A percentile compares a stretch with the other conserved stretches of the same genome.
These are phyloP conservation scores for Ambastaia sidthimunki DNA, from an alignment of 2,797 vertebrate species.

Conservation along the genomic window DNA sequence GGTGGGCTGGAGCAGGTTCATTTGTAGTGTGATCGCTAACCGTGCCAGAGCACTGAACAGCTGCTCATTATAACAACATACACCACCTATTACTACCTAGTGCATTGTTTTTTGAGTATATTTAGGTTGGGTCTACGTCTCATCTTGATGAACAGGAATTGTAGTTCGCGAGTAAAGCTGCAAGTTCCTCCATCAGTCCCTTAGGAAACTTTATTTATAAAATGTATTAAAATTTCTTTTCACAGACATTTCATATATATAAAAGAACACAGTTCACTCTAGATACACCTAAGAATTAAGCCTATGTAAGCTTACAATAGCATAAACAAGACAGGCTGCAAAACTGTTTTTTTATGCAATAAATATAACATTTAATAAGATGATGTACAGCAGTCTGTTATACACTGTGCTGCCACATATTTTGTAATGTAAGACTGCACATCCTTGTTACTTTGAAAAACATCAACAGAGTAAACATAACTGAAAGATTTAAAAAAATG, in stretches of 20 bases:
- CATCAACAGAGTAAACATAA: neutral
- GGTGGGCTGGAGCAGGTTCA: too few relatives aligned
- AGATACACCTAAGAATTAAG: neutral
- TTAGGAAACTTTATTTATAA: neutral
- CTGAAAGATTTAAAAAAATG: too few relatives aligned
- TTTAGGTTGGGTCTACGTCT: too few relatives aligned
- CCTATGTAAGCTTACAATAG: neutral
- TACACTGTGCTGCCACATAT: neutral
- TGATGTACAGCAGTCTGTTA: neutral
- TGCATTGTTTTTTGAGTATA: too few relatives aligned
- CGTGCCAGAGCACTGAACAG: too few relatives aligned
- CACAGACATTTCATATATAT: neutral
- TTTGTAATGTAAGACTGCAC: neutral
- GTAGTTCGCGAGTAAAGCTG: too few relatives aligned
- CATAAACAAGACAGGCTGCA: neutral
- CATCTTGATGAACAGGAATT: too few relatives aligned
- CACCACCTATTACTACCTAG: too few relatives aligned
- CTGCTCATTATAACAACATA: too few relatives aligned
- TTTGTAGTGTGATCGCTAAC: too few relatives aligned
- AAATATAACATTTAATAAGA: slow-evolving; percentile 24
- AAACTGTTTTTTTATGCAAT: slow-evolving; percentile 7
- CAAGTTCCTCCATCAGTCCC: too few relatives aligned
- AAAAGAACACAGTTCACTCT: neutral
- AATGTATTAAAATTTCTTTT: neutral
- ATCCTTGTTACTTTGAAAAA: neutral